Conservation (phyloP, 2,888 invertebrate genomes). For the Phyto melanocephala region DNA sequence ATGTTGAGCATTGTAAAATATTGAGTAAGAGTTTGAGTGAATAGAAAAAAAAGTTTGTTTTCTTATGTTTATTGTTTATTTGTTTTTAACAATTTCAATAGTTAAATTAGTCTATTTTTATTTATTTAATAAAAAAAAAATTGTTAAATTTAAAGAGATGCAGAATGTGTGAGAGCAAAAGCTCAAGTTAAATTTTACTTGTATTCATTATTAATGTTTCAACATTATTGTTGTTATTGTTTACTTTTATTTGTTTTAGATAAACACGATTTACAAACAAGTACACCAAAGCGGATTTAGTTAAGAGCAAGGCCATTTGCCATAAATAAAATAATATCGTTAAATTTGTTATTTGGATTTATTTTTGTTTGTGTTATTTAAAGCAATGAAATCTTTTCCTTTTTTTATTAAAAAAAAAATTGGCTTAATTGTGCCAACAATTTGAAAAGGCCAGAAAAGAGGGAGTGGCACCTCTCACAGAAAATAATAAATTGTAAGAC, state of each 20-base stretch:
- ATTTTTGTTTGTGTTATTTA: too few relatives aligned
- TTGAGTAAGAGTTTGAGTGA: neutral
- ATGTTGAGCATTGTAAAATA: conserved; percentile 13
- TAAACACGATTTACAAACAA: conserved; percentile 49
- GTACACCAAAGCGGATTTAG: neutral
- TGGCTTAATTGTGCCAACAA: too few relatives aligned
- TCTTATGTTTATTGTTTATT: conserved; percentile 2
- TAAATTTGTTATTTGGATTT: too few relatives aligned
- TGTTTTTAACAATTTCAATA: conserved; percentile 6
- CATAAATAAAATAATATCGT: too few relatives aligned
- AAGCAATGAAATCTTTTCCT: too few relatives aligned
- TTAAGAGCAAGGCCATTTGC: conserved; percentile 9
- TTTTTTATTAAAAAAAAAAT: too few relatives aligned
- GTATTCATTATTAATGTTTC: conserved; percentile 36
- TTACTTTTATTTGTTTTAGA: conserved; percentile 33
- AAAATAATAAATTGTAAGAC: too few relatives aligned
- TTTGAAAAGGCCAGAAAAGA: too few relatives aligned
- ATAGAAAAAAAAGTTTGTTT: neutral
- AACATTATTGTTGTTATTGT: conserved; percentile 33
- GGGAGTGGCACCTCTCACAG: too few relatives aligned
- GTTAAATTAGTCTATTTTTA: conserved; percentile 15
- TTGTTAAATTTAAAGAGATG: too few relatives aligned
- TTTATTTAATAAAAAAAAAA: conserved; percentile 9
- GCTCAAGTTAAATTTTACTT: conserved; percentile 17
- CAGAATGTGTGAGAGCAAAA: neutral